These are phyloP conservation scores for Tetragonula clypearis DNA, from an alignment of 1,140 invertebrate genomes.

Conservation along the genomic window DNA sequence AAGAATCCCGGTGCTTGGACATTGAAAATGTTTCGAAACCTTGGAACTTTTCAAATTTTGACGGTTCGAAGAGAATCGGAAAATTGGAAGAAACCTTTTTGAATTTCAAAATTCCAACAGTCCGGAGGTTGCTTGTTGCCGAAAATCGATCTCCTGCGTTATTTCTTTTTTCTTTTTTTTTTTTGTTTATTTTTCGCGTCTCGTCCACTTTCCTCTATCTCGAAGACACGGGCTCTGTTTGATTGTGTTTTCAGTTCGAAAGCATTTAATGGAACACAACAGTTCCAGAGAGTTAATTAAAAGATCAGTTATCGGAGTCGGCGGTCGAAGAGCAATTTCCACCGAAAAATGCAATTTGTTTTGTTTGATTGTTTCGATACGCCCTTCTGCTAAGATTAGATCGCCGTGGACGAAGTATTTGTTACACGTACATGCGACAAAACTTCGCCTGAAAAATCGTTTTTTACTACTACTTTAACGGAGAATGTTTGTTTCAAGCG, in stretches of 20 bases:
- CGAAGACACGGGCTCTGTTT: not conserved
- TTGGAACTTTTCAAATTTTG: no score
- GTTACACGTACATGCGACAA: not conserved
- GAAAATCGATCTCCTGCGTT: not conserved
- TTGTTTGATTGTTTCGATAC: constrained; percentile 33
- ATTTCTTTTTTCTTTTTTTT: no score
- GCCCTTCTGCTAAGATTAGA: not conserved
- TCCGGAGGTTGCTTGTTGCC: no score
- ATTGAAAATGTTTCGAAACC: no score
- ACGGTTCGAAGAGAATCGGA: no score
- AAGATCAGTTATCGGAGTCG: constrained; percentile 50
- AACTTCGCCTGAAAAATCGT: not conserved
- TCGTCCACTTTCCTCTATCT: not conserved
- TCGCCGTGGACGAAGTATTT: not conserved
- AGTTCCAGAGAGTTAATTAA: constrained; percentile 40
- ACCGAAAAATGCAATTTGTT: constrained; percentile 48
- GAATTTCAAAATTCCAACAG: no score
- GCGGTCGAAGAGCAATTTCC: constrained; percentile 11
- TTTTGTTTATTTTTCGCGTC: not conserved
- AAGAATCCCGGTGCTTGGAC: no score
- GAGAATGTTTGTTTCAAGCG: not conserved
- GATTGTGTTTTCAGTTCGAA: constrained; percentile 7
- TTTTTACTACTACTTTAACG: not conserved
- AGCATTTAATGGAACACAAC: constrained; percentile 8
- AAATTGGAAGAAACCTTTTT: no score